A percentile compares a stretch with the other conserved stretches of the same genome.
Conservation (phyloP, 2,113 vertebrate genomes). For the Puma concolor region DNA sequence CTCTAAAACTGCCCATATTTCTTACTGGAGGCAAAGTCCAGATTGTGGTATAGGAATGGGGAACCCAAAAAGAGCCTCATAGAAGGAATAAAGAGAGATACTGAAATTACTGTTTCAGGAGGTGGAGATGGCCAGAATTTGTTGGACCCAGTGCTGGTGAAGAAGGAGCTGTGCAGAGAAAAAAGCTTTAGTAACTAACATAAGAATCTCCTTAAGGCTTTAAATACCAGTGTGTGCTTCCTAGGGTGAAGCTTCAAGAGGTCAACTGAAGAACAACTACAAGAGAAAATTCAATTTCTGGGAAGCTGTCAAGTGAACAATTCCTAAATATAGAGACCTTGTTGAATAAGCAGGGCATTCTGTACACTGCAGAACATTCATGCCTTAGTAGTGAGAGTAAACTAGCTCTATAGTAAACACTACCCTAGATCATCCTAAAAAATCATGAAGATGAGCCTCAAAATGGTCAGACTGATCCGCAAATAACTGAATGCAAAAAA, state of each 20-base stretch:
- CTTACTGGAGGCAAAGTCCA: not conserved
- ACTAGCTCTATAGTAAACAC: not conserved
- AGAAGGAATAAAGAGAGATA: not conserved
- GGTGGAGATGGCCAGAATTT: not conserved
- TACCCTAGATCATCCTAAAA: not conserved
- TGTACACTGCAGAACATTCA: not conserved
- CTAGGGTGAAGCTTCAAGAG: not conserved
- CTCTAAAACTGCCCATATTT: not conserved
- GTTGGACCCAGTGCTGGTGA: not conserved
- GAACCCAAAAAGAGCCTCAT: not conserved
- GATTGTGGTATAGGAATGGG: not conserved
- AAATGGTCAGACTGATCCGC: not conserved
- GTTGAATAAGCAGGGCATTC: not conserved
- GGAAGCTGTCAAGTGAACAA: not conserved
- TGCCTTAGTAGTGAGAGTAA: not conserved
- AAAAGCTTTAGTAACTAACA: not conserved
- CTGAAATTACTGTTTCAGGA: not conserved
- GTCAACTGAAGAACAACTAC: not conserved
- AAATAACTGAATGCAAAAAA: not conserved
- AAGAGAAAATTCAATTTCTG: not conserved
- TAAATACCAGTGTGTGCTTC: not conserved
- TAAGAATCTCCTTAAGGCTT: not conserved
- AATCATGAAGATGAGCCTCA: not conserved
- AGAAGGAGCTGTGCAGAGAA: not conserved
- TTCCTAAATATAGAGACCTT: not conserved